phyloP scores from a whole-genome alignment of 2,888 invertebrate species.

The Oscheius onirici region DNA sequence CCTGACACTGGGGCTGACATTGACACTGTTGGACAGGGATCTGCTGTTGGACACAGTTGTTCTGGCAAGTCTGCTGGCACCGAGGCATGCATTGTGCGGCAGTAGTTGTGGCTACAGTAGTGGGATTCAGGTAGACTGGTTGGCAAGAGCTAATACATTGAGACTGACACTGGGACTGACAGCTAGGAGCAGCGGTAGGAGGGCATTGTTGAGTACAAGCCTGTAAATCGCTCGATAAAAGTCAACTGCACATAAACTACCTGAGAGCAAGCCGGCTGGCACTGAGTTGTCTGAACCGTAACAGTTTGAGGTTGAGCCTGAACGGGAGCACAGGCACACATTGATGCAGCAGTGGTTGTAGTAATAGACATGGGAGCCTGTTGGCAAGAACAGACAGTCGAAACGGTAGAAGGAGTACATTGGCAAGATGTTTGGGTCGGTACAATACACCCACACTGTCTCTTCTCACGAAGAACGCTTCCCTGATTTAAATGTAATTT shows the following conservation, averaged over 20 bases:
- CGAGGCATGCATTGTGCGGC: conserved; percentile 28
- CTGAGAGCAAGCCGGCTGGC: conserved; percentile 50
- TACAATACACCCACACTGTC: conserved; percentile 39
- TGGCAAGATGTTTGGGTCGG: conserved; percentile 1
- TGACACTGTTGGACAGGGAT: conserved; percentile 24
- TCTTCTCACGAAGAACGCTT: conserved; percentile 35
- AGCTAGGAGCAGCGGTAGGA: conserved; percentile 34
- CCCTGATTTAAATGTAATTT: too few species aligned
- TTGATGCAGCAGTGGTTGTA: background rate
- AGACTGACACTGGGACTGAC: conserved; percentile 46
- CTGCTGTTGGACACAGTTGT: conserved; percentile 41
- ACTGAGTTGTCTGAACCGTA: conserved; percentile 41
- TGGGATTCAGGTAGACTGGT: too few species aligned
- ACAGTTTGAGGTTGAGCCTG: conserved; percentile 2
- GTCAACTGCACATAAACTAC: too few species aligned
- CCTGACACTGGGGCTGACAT: background rate
- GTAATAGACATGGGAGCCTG: too few species aligned
- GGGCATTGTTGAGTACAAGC: conserved; percentile 42
- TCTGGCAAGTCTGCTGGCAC: conserved; percentile 48
- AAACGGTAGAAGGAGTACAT: conserved; percentile 30
- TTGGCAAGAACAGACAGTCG: conserved; percentile 4
- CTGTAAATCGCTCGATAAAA: too few species aligned
- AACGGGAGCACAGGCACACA: background rate
- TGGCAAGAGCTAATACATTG: conserved; percentile 41
- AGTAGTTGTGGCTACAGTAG: background rate